phyloP scores from a whole-genome alignment of 2,797 vertebrate species.

The Lithobates pipiens region DNA sequence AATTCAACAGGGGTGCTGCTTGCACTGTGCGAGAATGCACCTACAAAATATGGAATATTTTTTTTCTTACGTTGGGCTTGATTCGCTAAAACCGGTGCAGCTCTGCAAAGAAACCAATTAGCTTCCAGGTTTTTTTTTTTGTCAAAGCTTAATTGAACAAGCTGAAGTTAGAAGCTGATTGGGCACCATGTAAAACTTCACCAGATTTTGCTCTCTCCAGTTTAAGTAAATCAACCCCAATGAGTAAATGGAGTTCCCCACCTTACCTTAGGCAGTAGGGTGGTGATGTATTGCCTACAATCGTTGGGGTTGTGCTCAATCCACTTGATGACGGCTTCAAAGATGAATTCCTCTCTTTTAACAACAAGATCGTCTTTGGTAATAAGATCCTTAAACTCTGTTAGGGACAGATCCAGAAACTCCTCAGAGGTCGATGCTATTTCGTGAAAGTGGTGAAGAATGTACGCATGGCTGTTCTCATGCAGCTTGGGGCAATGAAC shows the following conservation, averaged over 20 bases:
- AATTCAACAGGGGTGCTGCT: no score
- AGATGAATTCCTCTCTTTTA: slow-evolving; percentile 75
- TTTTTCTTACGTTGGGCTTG: no score
- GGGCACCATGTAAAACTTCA: no score
- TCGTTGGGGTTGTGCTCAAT: slow-evolving; percentile 70
- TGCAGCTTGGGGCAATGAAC: slow-evolving; percentile 70
- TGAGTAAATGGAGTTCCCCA: background rate
- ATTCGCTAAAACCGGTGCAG: no score
- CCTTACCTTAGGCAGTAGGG: slow-evolving; percentile 77
- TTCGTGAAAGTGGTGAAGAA: slow-evolving; percentile 81
- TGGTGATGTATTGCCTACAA: slow-evolving; percentile 72
- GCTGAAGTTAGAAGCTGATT: no score
- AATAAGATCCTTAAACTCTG: slow-evolving; percentile 75
- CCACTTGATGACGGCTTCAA: slow-evolving; percentile 79
- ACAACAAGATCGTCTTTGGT: slow-evolving; percentile 81
- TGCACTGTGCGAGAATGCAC: no score
- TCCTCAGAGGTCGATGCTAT: slow-evolving; percentile 74
- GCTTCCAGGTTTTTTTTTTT: no score
- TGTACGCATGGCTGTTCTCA: slow-evolving; percentile 73
- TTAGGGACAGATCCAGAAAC: slow-evolving; percentile 75
- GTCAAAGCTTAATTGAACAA: no score
- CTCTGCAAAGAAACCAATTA: no score
- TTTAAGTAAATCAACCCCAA: no score
- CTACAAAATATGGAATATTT: no score
- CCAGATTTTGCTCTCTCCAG: no score